Conservation (phyloP, 1,140 invertebrate genomes). For the Anoplolepis gracilipes region DNA sequence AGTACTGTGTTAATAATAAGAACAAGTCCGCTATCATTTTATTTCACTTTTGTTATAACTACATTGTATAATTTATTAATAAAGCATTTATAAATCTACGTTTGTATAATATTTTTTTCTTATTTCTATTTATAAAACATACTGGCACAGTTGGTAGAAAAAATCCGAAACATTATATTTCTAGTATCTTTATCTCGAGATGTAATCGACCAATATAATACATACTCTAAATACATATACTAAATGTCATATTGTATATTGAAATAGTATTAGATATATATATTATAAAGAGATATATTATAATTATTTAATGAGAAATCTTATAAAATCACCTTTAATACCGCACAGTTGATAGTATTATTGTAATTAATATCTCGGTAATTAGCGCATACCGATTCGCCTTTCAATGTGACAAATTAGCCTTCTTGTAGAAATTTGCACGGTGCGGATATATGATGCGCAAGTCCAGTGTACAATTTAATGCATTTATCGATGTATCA, state of each 20-base stretch:
- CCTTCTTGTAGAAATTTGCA: constrained; percentile 5
- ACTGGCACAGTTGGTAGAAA: too few species aligned
- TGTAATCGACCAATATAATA: neutral
- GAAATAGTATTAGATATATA: too few species aligned
- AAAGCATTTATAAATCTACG: too few species aligned
- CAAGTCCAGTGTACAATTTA: constrained; percentile 50
- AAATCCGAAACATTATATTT: too few species aligned
- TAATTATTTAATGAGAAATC: neutral
- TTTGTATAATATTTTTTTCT: too few species aligned
- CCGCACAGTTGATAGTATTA: neutral
- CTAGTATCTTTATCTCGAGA: neutral
- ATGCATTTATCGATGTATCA: constrained; percentile 65
- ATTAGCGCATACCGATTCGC: neutral
- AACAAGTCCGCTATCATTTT: too few species aligned
- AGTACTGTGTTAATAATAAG: too few species aligned
- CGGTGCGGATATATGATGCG: neutral
- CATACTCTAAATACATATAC: neutral
- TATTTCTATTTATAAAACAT: too few species aligned
- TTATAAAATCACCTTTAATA: neutral
- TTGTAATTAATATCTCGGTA: constrained; percentile 11
- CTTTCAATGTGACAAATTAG: neutral
- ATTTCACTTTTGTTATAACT: too few species aligned
- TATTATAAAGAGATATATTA: neutral
- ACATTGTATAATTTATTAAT: too few species aligned
- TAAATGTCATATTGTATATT: neutral